Conservation (phyloP, 2,113 vertebrate species). For the Polypterus senegalus region DNA sequence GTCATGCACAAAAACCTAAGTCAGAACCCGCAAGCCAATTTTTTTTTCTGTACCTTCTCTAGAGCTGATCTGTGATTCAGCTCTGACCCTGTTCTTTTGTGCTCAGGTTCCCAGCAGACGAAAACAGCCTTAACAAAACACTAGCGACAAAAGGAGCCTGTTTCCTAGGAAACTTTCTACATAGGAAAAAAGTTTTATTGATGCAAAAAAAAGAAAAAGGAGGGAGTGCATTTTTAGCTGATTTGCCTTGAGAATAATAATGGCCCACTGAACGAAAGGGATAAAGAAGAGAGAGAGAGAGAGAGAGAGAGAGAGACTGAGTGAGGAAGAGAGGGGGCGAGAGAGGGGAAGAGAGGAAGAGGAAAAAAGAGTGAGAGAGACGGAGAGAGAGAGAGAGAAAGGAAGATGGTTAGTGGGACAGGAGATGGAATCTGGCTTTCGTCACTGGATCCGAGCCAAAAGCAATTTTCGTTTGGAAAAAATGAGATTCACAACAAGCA, state of each 20-base stretch:
- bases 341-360: slow-evolving; percentile 21
- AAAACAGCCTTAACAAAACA: slow-evolving; percentile 72
- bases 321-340: slow-evolving; percentile 26
- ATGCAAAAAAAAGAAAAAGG: slow-evolving; percentile 26
- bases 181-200: slow-evolving; percentile 44
- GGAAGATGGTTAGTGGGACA: too few relatives aligned
- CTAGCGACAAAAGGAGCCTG: slow-evolving; percentile 72
- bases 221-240: slow-evolving; percentile 41
- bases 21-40: slow-evolving; percentile 25
- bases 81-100: slow-evolving; percentile 58
- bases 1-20: slow-evolving; percentile 27
- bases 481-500: slow-evolving; percentile 8
- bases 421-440: slow-evolving; percentile 11
- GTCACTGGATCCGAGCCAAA: slow-evolving; percentile 18
- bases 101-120: slow-evolving; percentile 48
- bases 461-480: slow-evolving; percentile 18
- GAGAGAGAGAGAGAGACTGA: slow-evolving; percentile 25
- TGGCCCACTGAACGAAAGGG: slow-evolving; percentile 32
- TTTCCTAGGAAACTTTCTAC: slow-evolving; percentile 79
- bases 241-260: slow-evolving; percentile 56
- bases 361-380: slow-evolving; percentile 27
- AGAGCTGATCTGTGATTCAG: slow-evolving; percentile 29
- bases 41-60: slow-evolving; percentile 28
- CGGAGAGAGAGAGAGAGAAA: too few relatives aligned
- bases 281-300: slow-evolving; percentile 28